Evolutionary conservation across 2,888 invertebrate species (phyloP), one percentile per base, ranked within the genome.

Genomic region (Graphium colonna): DNA sequence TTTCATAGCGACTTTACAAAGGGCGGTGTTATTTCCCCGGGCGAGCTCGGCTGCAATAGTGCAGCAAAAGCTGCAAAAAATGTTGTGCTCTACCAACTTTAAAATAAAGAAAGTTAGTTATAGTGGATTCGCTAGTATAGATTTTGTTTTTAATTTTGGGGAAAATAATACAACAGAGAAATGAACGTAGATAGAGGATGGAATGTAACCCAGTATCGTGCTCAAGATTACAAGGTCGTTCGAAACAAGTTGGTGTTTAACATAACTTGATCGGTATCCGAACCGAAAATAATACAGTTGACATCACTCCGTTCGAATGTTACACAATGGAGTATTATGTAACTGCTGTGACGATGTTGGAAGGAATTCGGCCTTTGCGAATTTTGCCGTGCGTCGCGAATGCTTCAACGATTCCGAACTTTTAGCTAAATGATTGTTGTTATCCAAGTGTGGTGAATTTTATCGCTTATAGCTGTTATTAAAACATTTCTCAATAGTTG

Each of bases 321-420:
- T 41, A 47, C 33, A 45, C 26, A 47, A 52, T 42, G 15, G 5
- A 21, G 41, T 28, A 16, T 52, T 47, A 52, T 17, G 38, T 47
- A 48, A 45, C 3, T 17, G 5, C 4, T 16, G 33, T 36, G 40
- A 46, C 43, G 38, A 5, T 17, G 51, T 2, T 0, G 3, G 31
- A 13, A 38, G 47, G 42, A 47, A 52, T 52, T 42, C 42, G 52
- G 52, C 8, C 42, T n/a, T n/a, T n/a, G 18, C 15, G 17, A 26
- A 28, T 45, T 39, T 40, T 31, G 42, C 36, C 26, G 28, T 39
- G 16, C 41, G 17, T 42, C 15, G 33, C 42, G 26, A 52, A 47
- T 42, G 42, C 26, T 26, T 16, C 13, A 45, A 46, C 40, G 18
- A 1, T 12, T 21, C 42, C 26, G 38, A 47, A 42, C 36, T 41